Conservation (phyloP, 2,113 vertebrate species). For the Passer montanus region DNA sequence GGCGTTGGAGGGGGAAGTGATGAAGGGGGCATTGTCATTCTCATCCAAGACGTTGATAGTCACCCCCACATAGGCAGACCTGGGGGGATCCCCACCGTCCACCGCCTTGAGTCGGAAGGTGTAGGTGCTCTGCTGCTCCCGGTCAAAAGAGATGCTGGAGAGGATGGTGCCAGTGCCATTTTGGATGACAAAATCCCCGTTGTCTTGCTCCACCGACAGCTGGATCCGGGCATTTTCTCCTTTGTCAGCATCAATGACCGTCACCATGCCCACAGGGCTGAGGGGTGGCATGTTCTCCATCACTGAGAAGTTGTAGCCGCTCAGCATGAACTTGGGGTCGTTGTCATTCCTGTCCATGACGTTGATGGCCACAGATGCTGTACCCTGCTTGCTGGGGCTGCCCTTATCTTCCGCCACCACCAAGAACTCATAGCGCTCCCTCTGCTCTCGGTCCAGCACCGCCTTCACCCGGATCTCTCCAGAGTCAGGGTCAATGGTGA, state of each 20-base stretch:
- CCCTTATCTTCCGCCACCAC: slow-evolving; percentile 93
- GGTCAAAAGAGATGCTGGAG: slow-evolving; percentile 95
- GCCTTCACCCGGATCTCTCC: slow-evolving; percentile 89
- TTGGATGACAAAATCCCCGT: slow-evolving; percentile 95
- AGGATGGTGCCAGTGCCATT: slow-evolving; percentile 95
- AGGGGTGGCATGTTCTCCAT: slow-evolving; percentile 93
- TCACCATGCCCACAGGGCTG: slow-evolving; percentile 96
- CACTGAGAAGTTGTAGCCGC: slow-evolving; percentile 95
- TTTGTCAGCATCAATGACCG: slow-evolving; percentile 90
- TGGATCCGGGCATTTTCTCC: slow-evolving; percentile 89
- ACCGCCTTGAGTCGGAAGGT: slow-evolving; percentile 94
- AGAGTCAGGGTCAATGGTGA: slow-evolving; percentile 84
- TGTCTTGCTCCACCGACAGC: slow-evolving; percentile 92
- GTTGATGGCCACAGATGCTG: slow-evolving; percentile 87
- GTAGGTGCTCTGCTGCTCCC: slow-evolving; percentile 95
- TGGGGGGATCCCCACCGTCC: slow-evolving; percentile 88
- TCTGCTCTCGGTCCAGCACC: slow-evolving; percentile 88
- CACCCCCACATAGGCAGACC: slow-evolving; percentile 92
- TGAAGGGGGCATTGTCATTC: slow-evolving; percentile 94
- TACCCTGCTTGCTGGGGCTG: slow-evolving; percentile 89
- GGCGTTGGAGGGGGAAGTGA: slow-evolving; percentile 92
- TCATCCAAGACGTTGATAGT: slow-evolving; percentile 97
- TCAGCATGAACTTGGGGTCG: slow-evolving; percentile 96
- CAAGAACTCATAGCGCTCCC: slow-evolving; percentile 86
- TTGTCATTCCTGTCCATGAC: slow-evolving; percentile 97